These are phyloP conservation scores for Habroteleia sp. DNA, from an alignment of 2,888 invertebrate species.

Conservation along the genomic window DNA sequence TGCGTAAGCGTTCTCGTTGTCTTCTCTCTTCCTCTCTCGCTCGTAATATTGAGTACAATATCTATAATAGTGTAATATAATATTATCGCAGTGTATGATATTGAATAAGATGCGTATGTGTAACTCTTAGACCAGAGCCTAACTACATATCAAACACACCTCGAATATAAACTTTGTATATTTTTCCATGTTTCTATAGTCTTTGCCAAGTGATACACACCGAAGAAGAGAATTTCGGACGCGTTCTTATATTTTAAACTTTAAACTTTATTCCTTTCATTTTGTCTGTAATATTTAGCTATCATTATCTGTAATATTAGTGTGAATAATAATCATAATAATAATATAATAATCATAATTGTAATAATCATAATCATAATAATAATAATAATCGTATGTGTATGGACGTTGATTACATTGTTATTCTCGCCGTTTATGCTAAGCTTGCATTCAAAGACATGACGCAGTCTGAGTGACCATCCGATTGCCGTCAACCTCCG, in stretches of 20 bases:
- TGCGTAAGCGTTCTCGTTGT: constrained; percentile 38
- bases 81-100: constrained; percentile 68
- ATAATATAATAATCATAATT: constrained; percentile 20
- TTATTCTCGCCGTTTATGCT: constrained; percentile 55
- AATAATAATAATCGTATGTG: constrained; percentile 30
- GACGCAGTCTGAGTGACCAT: constrained; percentile 9
- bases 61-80: constrained; percentile 67
- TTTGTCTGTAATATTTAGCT: constrained; percentile 18
- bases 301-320: constrained; percentile 37
- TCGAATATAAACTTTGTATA: constrained; percentile 74
- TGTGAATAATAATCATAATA: constrained; percentile 36
- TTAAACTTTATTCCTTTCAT: constrained; percentile 12
- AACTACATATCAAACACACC: constrained; percentile 74
- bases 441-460: constrained; percentile 46
- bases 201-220: constrained; percentile 72
- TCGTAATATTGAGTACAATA: constrained; percentile 64
- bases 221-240: constrained; percentile 60
- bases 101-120: constrained; percentile 63
- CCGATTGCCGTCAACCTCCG: constrained; percentile 5
- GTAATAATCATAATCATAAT: too few relatives aligned
- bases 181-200: constrained; percentile 47
- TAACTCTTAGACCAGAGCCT: constrained; percentile 57
- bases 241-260: constrained; percentile 11
- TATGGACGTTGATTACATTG: constrained; percentile 62
- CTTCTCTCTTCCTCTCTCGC: constrained; percentile 60